These are phyloP conservation scores for Loriculus beryllinus DNA, from an alignment of 2,797 vertebrate genomes.

Conservation along the genomic window DNA sequence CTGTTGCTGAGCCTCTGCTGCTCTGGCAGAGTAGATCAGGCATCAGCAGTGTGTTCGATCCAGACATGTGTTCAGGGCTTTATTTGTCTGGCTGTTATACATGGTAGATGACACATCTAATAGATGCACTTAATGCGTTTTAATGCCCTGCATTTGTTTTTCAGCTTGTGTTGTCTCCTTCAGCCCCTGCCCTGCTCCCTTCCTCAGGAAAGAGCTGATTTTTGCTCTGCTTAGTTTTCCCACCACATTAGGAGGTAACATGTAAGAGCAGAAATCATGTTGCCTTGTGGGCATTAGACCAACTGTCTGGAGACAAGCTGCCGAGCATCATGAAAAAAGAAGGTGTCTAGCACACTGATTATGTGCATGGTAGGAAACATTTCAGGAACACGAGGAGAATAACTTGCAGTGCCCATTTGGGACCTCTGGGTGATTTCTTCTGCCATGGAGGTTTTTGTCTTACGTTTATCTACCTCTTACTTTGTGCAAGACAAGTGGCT, in stretches of 20 bases:
- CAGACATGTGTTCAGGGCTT: not conserved
- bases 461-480: not conserved
- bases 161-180: slow-evolving; percentile 1
- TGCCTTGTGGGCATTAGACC: not conserved
- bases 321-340: not conserved
- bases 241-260: not conserved
- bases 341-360: not conserved
- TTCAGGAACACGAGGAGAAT: not conserved
- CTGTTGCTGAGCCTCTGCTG: not conserved
- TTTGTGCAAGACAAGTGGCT: not conserved
- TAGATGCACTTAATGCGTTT: slow-evolving; percentile 15
- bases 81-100: not conserved
- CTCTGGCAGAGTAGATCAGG: not conserved
- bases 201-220: slow-evolving; percentile 9
- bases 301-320: not conserved
- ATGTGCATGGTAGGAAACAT: not conserved
- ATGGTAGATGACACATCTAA: not conserved
- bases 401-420: not conserved
- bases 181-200: not conserved
- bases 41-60: not conserved
- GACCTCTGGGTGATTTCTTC: not conserved
- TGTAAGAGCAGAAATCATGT: not conserved
- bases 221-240: slow-evolving; percentile 27
- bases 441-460: not conserved
- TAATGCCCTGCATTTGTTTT: not conserved